Percentiles rank a stretch among this genome's conserved stretches.
Evolutionary conservation across 2,113 vertebrate species (phyloP).

Genomic region (Hyaena hyaena): DNA sequence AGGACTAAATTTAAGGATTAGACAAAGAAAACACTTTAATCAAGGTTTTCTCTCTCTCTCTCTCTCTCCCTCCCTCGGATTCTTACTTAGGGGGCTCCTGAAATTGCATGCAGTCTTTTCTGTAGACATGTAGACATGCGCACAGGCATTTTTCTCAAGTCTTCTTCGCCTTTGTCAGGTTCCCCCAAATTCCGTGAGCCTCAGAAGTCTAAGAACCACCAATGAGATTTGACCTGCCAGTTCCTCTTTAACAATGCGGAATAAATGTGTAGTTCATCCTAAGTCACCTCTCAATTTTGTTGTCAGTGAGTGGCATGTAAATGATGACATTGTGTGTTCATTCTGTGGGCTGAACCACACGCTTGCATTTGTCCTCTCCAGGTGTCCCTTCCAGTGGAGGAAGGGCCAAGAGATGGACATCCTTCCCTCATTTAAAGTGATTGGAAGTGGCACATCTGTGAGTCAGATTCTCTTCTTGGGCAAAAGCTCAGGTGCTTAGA

Average conservation of each 20-base stretch:
- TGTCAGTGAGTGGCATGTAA: background rate
- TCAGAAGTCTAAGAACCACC: background rate
- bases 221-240: background rate
- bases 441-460: background rate
- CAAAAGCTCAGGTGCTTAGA: background rate
- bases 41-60: background rate
- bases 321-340: background rate
- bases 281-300: background rate
- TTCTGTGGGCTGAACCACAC: background rate
- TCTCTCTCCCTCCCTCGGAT: background rate
- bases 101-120: background rate
- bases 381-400: background rate
- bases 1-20: background rate
- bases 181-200: background rate
- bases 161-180: background rate
- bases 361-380: background rate
- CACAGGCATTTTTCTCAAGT: background rate
- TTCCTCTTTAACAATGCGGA: background rate
- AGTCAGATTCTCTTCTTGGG: background rate
- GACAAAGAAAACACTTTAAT: background rate
- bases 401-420: accelerated
- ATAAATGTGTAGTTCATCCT: background rate
- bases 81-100: background rate
- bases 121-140: too few relatives aligned
- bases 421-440: background rate